Evolutionary conservation across 2,888 invertebrate genomes (phyloP).

Genomic region (Eupithecia centaureata): DNA sequence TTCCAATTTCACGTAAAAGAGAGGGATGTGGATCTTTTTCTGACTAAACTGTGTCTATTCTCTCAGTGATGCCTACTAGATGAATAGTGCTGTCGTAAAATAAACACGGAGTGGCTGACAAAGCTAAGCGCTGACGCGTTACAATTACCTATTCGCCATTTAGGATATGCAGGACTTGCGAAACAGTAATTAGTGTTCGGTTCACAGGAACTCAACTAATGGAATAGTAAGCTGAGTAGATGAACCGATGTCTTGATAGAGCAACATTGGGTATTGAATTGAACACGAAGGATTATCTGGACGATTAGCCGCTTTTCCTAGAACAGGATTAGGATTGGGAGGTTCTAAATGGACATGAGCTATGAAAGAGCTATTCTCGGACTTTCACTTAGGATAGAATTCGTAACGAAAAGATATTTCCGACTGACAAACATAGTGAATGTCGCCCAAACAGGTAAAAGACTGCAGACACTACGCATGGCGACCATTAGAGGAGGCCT

Average conservation of each 20-base stretch:
- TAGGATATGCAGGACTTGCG: neutral
- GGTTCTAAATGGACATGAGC: too few species aligned
- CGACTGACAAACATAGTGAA: too few species aligned
- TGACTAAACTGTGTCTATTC: neutral
- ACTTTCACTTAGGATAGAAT: too few species aligned
- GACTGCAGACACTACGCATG: too few species aligned
- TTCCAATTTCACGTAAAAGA: neutral
- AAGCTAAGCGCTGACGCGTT: neutral
- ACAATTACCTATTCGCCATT: neutral
- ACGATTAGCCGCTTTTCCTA: neutral
- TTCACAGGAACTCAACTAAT: neutral
- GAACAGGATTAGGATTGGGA: neutral
- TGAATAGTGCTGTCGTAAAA: neutral
- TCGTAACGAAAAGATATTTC: too few species aligned
- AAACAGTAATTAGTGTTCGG: conserved; percentile 1
- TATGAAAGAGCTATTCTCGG: too few species aligned
- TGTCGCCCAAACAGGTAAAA: too few species aligned
- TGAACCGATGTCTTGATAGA: neutral
- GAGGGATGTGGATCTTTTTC: neutral
- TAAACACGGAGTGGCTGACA: neutral
- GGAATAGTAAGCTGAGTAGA: neutral
- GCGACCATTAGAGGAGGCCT: too few species aligned
- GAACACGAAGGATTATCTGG: neutral
- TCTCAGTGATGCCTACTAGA: neutral
- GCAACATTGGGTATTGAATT: neutral